Percentiles rank a stretch among this genome's conserved stretches.
phyloP scores from a whole-genome alignment of 2,888 invertebrate species.

The Leucophenga montana region DNA sequence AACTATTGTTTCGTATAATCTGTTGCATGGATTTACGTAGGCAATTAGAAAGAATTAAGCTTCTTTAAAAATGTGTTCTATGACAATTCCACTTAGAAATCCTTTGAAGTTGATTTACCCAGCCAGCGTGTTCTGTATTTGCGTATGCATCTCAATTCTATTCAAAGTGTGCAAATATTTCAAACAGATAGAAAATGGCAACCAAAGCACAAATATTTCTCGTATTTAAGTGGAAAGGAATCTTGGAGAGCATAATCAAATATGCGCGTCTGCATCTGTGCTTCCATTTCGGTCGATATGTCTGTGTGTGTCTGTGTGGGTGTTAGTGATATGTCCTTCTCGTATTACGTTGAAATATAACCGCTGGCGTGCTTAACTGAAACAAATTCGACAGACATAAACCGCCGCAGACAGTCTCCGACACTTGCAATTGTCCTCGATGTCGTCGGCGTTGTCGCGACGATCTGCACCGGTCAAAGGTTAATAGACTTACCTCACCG shows the following conservation, averaged over 20 bases:
- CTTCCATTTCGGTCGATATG: not conserved
- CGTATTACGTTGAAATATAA: not conserved
- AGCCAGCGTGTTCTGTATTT: too few relatives aligned
- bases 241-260: not conserved
- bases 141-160: not conserved
- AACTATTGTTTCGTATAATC: too few relatives aligned
- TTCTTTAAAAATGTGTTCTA: too few relatives aligned
- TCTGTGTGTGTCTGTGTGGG: not conserved
- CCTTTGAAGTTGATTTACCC: too few relatives aligned
- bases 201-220: not conserved
- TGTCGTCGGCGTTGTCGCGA: too few relatives aligned
- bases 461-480: slow-evolving; percentile 2
- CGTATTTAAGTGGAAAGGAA: not conserved
- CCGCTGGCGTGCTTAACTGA: not conserved
- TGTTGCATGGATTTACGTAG: too few relatives aligned
- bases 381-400: not conserved
- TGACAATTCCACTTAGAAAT: too few relatives aligned
- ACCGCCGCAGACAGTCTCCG: too few relatives aligned
- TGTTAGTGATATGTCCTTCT: not conserved
- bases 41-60: too few relatives aligned
- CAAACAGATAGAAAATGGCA: not conserved
- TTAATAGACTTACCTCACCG: slow-evolving; percentile 7
- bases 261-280: not conserved
- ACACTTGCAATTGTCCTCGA: not conserved
- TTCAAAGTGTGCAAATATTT: too few relatives aligned